Conservation (phyloP, 2,797 vertebrate species). For the Hyperoplus lanceolatus region DNA sequence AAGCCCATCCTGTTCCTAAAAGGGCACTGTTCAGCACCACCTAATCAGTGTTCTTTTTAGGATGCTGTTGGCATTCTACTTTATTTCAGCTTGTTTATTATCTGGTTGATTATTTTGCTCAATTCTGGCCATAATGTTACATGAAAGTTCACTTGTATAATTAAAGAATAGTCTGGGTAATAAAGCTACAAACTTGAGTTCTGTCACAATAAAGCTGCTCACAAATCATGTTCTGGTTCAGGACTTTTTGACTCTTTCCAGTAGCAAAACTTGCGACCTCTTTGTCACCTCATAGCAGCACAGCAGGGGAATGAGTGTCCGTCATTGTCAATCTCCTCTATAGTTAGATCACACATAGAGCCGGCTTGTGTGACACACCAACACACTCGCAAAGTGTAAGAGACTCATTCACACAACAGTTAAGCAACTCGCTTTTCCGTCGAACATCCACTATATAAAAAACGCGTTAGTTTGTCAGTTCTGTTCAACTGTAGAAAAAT, state of each 20-base stretch:
- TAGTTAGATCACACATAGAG: slow-evolving; percentile 23
- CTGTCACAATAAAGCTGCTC: slow-evolving; percentile 2
- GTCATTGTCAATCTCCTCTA: slow-evolving; percentile 8
- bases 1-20: background rate
- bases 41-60: background rate
- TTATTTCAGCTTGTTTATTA: background rate
- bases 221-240: background rate
- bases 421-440: slow-evolving; percentile 36
- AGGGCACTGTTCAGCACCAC: background rate
- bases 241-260: background rate
- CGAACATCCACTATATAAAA: too few species aligned
- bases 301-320: background rate
- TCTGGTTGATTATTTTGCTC: background rate
- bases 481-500: too few species aligned
- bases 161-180: background rate
- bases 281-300: slow-evolving; percentile 24
- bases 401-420: slow-evolving; percentile 32
- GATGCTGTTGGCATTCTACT: background rate
- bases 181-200: background rate
- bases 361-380: background rate
- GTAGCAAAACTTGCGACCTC: slow-evolving; percentile 14
- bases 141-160: background rate
- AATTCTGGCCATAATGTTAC: background rate
- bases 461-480: too few species aligned
- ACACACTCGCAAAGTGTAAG: slow-evolving; percentile 11